A percentile compares a stretch with the other conserved stretches of the same genome.
phyloP scores from a whole-genome alignment of 2,113 vertebrate genomes.

The Cettia cetti region DNA sequence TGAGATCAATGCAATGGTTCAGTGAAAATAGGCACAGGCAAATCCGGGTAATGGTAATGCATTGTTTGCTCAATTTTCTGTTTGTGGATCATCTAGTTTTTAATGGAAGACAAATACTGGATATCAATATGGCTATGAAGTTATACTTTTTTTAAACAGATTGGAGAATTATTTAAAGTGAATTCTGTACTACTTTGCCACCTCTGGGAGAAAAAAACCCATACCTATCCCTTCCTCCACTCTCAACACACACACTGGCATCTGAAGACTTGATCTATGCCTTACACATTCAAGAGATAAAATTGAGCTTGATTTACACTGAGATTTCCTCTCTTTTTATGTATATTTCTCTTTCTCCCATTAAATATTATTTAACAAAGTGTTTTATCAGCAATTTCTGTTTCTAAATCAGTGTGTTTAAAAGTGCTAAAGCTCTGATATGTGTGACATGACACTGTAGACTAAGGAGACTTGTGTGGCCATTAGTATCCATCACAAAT shows the following conservation, averaged over 20 bases:
- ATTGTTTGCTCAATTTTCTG: not conserved
- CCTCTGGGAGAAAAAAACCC: not conserved
- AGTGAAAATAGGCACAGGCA: not conserved
- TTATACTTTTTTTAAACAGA: not conserved
- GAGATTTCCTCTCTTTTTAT: not conserved
- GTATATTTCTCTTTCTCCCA: not conserved
- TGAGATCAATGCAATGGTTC: not conserved
- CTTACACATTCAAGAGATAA: not conserved
- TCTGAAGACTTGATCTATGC: not conserved
- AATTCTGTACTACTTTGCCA: not conserved
- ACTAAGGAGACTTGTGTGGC: not conserved
- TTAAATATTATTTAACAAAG: not conserved
- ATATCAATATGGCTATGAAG: not conserved
- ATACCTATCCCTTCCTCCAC: not conserved
- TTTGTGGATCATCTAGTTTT: not conserved
- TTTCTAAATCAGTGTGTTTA: not conserved
- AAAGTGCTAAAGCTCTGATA: not conserved
- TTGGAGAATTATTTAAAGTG: not conserved
- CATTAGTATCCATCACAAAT: not conserved
- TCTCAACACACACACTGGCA: fast-evolving
- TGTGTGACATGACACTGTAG: not conserved
- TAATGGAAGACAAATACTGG: not conserved
- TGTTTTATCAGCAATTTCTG: not conserved
- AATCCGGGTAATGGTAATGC: not conserved
- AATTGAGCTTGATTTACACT: not conserved